phyloP scores from a whole-genome alignment of 2,888 invertebrate species.

The Caenorhabditis panamensis region DNA sequence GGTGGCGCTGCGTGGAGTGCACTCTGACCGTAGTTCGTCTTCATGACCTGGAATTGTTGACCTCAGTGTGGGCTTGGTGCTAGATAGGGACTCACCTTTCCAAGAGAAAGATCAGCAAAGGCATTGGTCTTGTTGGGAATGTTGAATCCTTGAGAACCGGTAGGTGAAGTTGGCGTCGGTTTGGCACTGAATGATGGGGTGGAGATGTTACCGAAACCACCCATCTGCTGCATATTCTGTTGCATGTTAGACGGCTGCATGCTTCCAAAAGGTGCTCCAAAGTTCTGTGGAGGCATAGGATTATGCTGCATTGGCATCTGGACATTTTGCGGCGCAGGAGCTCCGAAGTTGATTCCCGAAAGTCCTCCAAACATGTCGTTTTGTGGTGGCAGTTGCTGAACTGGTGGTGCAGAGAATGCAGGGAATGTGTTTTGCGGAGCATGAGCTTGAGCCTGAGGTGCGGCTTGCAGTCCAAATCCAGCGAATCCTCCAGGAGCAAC shows the following conservation, averaged over 20 bases:
- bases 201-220: conserved; percentile 29
- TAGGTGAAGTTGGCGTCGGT: conserved; percentile 50
- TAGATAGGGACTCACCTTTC: conserved; percentile 46
- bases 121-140: conserved; percentile 67
- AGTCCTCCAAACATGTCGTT: conserved; percentile 56
- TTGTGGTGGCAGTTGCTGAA: conserved; percentile 13
- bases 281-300: conserved; percentile 20
- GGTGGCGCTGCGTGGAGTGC: conserved; percentile 34
- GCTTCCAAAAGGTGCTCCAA: conserved; percentile 19
- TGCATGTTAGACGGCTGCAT: no score
- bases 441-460: conserved; percentile 22
- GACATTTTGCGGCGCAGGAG: conserved; percentile 4
- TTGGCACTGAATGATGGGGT: conserved; percentile 13
- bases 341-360: conserved; percentile 52
- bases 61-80: not conserved
- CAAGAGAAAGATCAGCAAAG: conserved; percentile 67
- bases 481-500: conserved; percentile 70
- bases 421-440: conserved; percentile 11
- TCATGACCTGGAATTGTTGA: conserved; percentile 50
- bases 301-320: conserved; percentile 25
- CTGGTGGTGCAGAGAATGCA: conserved; percentile 12
- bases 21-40: conserved; percentile 62
- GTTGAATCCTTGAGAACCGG: conserved; percentile 45
- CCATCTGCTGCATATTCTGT: conserved; percentile 8
- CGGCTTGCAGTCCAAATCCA: conserved; percentile 66